Conservation (phyloP, 92 coral and sea anemone species). For the Hydrozoanthus gracilis region DNA sequence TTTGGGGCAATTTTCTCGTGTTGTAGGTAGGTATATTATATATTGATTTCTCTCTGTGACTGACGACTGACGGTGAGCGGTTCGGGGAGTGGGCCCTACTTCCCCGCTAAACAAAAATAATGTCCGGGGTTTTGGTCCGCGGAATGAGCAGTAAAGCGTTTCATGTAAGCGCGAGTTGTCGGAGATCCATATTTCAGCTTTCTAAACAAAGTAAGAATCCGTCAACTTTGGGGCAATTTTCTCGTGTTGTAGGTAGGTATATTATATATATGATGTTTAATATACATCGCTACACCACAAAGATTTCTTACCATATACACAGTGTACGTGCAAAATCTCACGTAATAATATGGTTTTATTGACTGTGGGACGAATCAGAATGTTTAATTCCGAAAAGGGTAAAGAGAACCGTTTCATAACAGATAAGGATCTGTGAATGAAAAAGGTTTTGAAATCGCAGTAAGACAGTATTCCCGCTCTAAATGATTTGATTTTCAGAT, state of each 20-base stretch:
- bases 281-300: neutral
- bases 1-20: neutral
- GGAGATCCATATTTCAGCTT: neutral
- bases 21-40: neutral
- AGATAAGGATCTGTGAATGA: neutral
- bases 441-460: too few species aligned
- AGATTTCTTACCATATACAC: neutral
- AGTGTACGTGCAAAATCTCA: too few species aligned
- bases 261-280: neutral
- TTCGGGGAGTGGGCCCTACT: neutral
- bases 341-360: too few species aligned
- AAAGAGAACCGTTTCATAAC: neutral
- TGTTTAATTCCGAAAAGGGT: neutral
- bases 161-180: neutral
- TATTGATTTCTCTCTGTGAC: slow-evolving; percentile 44
- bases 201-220: neutral
- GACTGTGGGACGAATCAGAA: neutral
- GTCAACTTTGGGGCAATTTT: neutral
- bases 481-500: too few species aligned
- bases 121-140: neutral
- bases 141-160: neutral
- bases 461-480: too few species aligned
- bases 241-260: slow-evolving; percentile 15
- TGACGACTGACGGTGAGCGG: too few species aligned
- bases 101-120: too few species aligned